Percentiles rank a stretch among this genome's conserved stretches.
These are phyloP conservation scores for Helleia helle DNA, from an alignment of 2,888 invertebrate genomes.

Conservation along the genomic window DNA sequence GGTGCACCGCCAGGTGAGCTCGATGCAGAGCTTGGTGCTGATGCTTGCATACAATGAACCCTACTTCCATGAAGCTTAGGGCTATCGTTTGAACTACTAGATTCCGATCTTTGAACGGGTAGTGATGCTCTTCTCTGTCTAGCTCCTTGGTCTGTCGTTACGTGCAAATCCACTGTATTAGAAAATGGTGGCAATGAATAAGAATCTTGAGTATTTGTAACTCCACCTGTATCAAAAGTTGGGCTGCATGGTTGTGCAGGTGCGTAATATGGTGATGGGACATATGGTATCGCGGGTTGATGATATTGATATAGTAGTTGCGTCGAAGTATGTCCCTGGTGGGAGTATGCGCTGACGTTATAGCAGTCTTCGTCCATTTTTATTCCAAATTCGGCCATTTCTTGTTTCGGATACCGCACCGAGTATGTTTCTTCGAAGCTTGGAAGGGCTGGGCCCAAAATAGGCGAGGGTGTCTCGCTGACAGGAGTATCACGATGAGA, in stretches of 20 bases:
- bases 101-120: conserved; percentile 86
- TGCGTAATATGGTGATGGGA: conserved; percentile 73
- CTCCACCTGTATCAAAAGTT: conserved; percentile 62
- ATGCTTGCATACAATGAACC: conserved; percentile 70
- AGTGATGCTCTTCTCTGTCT: conserved; percentile 82
- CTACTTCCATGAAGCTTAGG: conserved; percentile 76
- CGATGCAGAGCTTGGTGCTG: conserved; percentile 80
- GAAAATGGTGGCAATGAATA: conserved; percentile 82
- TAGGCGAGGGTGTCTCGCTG: conserved; percentile 60
- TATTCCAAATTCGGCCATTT: conserved; percentile 77
- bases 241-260: conserved; percentile 75
- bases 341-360: conserved; percentile 75
- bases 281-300: conserved; percentile 72
- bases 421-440: conserved; percentile 93
- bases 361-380: conserved; percentile 93
- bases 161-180: conserved; percentile 79
- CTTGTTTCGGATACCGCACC: conserved; percentile 80
- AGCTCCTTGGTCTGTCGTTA: conserved; percentile 76
- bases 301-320: conserved; percentile 75
- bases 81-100: conserved; percentile 84
- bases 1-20: conserved; percentile 73
- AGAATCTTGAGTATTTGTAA: conserved; percentile 74
- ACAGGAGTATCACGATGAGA: conserved; percentile 55
- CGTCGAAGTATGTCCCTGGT: conserved; percentile 73
- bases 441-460: conserved; percentile 78